Conservation (phyloP, 2,888 invertebrate species). For the Limenitis camilla region DNA sequence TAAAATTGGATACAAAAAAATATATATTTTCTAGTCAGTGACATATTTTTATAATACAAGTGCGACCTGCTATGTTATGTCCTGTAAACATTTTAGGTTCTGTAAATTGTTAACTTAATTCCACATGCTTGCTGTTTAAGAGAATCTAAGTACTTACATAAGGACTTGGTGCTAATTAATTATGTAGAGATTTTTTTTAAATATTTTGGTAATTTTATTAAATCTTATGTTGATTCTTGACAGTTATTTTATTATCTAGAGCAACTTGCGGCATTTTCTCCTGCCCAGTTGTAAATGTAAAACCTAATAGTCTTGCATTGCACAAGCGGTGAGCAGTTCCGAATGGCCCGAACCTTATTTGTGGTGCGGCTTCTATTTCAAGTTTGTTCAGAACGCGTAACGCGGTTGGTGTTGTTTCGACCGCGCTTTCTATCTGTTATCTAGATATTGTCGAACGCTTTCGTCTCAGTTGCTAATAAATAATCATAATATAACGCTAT, state of each 20-base stretch:
- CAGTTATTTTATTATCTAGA: not conserved
- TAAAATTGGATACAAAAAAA: no score
- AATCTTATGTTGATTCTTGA: not conserved
- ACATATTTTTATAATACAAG: no score
- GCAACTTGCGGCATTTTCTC: not conserved
- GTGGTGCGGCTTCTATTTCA: constrained; percentile 35
- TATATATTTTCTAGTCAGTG: no score
- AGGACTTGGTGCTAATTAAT: no score
- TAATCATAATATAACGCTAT: no score
- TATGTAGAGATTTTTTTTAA: no score
- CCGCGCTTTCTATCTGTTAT: constrained; percentile 67
- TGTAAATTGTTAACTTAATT: no score
- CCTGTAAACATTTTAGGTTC: no score
- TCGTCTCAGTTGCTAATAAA: constrained; percentile 51
- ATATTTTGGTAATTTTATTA: no score
- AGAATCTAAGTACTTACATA: no score
- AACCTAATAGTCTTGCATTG: constrained; percentile 23
- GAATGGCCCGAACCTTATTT: constrained; percentile 34
- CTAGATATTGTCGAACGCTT: constrained; percentile 49
- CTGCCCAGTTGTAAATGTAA: not conserved
- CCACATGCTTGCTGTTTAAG: no score
- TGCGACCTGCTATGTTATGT: no score
- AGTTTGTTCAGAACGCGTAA: constrained; percentile 61
- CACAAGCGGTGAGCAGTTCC: constrained; percentile 27
- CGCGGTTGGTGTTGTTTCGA: constrained; percentile 59